Conservation (phyloP, 2,113 vertebrate species). For the Tichodroma muraria region DNA sequence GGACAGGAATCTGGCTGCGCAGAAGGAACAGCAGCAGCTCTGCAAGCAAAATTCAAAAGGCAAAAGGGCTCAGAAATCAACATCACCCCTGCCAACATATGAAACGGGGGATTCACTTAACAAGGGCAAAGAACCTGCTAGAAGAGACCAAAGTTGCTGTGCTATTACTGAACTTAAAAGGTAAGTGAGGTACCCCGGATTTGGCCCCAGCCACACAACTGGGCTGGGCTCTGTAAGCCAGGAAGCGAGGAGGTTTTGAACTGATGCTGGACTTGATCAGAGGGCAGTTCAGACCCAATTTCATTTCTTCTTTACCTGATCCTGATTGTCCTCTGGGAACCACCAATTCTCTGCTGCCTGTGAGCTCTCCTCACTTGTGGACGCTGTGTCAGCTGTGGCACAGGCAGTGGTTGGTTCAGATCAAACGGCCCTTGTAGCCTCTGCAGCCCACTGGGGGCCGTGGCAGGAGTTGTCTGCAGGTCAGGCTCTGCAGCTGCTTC, state of each 20-base stretch:
- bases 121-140: neutral
- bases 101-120: neutral
- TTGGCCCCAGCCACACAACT: neutral
- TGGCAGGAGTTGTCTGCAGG: neutral
- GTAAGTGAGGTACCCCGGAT: neutral
- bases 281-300: neutral
- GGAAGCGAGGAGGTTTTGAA: neutral
- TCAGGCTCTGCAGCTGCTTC: neutral
- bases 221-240: neutral
- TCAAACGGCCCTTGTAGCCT: slow-evolving; percentile 40
- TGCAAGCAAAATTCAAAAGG: neutral
- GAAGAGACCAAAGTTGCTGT: neutral
- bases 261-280: neutral
- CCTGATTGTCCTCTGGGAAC: slow-evolving; percentile 56
- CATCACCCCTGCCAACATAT: neutral
- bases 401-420: neutral
- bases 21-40: neutral
- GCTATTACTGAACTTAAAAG: neutral
- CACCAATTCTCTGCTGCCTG: slow-evolving; percentile 11
- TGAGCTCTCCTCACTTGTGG: neutral
- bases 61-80: neutral
- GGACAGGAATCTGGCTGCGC: neutral
- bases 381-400: neutral
- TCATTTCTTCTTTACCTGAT: slow-evolving; percentile 56
- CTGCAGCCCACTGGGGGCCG: neutral